Base-by-base conservation (phyloP, 2,797 vertebrate species). In the Poliocrania exsul region DNA sequence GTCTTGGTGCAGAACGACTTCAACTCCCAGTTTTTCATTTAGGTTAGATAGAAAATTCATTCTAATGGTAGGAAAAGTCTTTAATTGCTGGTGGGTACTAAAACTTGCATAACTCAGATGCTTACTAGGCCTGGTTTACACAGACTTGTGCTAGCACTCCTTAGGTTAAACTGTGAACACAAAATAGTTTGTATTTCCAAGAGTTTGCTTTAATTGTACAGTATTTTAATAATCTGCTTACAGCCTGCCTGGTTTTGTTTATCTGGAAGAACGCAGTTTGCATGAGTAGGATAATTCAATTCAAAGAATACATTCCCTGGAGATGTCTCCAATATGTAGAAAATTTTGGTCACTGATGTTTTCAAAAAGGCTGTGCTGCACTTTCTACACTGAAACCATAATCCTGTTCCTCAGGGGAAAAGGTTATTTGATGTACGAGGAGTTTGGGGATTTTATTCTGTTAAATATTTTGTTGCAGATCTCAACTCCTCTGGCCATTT, bases 171-270 rank as follows among this genome's bases (percentile, higher is more conserved):
- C n/a, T 7, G 12, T 62, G 66, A 91, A 86, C 42, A 56, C 11
- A 81, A 71, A 85, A 78, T 13, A 42, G 47, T 40, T 62, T 81
- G 21, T 16, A 71, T 83, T 88, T 95, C 58, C 42, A 90, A 70
- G 50, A 92, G 38, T 88, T 95, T 93, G 50, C 71, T 92, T 92
- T 93, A 91, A 92, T 81, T 91, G 53, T 56, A 73, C 66, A 73
- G 3, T 77, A 80, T 87, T 84, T 96, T 72, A 97, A 92, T 97
- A 90, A 96, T 92, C 94, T 84, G 82, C 44, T 97, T 96, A 92
- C 18, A 69, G 93, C 25, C 62, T 83, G 88, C 77, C 95, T 96
- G 93, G 8, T 97, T 95, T 82, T 93, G 90, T 96, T 97, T 96
- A 95, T 93, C 89, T 90, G 90, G 96, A 94, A 92, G 58, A 95